These are phyloP conservation scores for Myathropa florea DNA, from an alignment of 2,888 invertebrate genomes.

Conservation along the genomic window DNA sequence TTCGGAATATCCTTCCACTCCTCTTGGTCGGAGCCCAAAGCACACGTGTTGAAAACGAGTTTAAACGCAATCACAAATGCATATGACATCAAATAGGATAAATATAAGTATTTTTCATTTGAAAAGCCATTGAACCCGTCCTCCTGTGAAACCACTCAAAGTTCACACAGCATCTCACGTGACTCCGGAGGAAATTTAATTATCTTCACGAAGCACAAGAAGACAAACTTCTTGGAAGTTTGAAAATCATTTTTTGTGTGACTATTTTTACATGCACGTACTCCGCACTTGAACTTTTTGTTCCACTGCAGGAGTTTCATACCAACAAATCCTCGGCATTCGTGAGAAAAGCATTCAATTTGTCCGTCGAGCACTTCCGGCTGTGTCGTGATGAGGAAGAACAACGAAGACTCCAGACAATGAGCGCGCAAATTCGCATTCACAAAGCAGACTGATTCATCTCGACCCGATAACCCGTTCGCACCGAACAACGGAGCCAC, in stretches of 20 bases:
- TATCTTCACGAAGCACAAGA: background rate
- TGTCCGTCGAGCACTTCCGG: background rate
- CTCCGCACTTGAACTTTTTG: background rate
- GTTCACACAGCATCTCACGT: background rate
- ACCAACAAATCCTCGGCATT: background rate
- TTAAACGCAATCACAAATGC: no score
- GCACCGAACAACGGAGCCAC: background rate
- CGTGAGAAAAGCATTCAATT: background rate
- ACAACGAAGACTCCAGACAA: background rate
- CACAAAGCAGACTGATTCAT: no score
- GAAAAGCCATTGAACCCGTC: background rate
- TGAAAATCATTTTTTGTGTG: background rate
- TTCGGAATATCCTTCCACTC: no score
- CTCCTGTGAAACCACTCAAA: background rate
- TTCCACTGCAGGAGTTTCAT: background rate
- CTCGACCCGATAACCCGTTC: background rate
- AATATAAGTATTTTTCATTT: no score
- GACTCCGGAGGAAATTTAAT: background rate
- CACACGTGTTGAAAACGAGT: no score
- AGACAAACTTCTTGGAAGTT: background rate
- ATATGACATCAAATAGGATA: no score
- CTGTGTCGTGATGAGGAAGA: background rate
- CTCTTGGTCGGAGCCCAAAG: no score
- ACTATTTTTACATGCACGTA: background rate
- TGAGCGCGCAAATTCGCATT: no score